Evolutionary conservation across 2,888 invertebrate species (phyloP).

Genomic region (Cactoblastis cactorum): DNA sequence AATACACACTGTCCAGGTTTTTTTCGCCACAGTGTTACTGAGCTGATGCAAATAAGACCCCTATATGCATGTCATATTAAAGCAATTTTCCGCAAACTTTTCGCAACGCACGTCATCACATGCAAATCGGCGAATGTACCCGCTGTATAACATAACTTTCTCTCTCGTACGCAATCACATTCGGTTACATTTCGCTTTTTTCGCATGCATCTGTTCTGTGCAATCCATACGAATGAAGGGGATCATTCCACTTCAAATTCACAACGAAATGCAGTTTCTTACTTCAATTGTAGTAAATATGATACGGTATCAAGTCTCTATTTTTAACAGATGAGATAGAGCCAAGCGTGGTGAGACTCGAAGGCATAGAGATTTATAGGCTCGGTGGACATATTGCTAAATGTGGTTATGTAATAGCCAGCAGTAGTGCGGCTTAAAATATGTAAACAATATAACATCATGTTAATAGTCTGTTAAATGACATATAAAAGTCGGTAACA

Average conservation of each 20-base stretch:
- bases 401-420: constrained; percentile 1
- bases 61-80: constrained; percentile 2
- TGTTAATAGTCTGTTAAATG: neutral
- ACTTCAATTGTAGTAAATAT: neutral
- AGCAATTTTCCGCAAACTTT: constrained; percentile 38
- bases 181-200: constrained; percentile 58
- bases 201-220: constrained; percentile 34
- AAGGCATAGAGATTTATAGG: too few relatives aligned
- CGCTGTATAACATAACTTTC: constrained; percentile 53
- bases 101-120: constrained; percentile 53
- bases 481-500: too few relatives aligned
- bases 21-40: too few relatives aligned
- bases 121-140: constrained; percentile 48
- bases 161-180: constrained; percentile 52
- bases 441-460: neutral
- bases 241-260: neutral
- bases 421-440: neutral
- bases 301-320: too few relatives aligned
- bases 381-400: too few relatives aligned
- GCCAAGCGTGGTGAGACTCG: too few relatives aligned
- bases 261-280: neutral
- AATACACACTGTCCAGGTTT: neutral
- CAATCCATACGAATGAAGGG: constrained; percentile 12
- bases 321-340: too few relatives aligned
- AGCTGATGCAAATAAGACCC: constrained; percentile 12